Evolutionary conservation across 2,888 invertebrate species (phyloP), one percentile per base, ranked within the genome.

Genomic region (Amiota mariae): DNA sequence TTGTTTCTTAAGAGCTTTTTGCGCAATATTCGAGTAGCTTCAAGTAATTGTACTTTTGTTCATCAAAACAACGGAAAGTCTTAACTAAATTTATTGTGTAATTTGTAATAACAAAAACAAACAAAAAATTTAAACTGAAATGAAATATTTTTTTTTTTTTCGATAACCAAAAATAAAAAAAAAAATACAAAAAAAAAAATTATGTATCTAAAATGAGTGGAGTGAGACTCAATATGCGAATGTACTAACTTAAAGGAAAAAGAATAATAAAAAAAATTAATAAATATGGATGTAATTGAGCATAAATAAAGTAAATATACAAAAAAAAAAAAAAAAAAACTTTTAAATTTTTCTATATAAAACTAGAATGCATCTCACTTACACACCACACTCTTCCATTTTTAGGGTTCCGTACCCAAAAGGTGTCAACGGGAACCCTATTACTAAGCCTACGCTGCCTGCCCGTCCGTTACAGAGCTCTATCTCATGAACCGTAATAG

Each of bases 1-100:
- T 66, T 3, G 3, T 24, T 84, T 82, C 84, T 80, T 80, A 75
- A 72, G 48, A 18, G 63, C 4, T 36, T 36, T 3, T 36, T 68
- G 70, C 59, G 71, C 73, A 56, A 76, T 75, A 77, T 64, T 36
- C 64, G 47, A 46, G 36, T 79, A 80, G 79, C 76, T 80, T 80
- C 79, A 80, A 80, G 76, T 76, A 76, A 76, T 54, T 76, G 74
- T 36, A 36, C 36, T 79, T 77, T 80, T 75, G 79, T 78, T 78
- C 74, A 74, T 71, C 73, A 61, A 18, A 59, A 59, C 18, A 59
- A 59, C 18, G 12, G 24, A 59, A 76, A 64, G 79, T 73, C 77
- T 73, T 75, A 75, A 74, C 79, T 80, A 75, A 77, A 79, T 72
- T 63, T 71, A 20, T 61, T 63, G 61, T 61, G 36, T 71, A n/a